Evolutionary conservation across 1,140 invertebrate genomes (phyloP), one percentile per base, ranked within the genome.

Genomic region (Drosophila auraria): DNA sequence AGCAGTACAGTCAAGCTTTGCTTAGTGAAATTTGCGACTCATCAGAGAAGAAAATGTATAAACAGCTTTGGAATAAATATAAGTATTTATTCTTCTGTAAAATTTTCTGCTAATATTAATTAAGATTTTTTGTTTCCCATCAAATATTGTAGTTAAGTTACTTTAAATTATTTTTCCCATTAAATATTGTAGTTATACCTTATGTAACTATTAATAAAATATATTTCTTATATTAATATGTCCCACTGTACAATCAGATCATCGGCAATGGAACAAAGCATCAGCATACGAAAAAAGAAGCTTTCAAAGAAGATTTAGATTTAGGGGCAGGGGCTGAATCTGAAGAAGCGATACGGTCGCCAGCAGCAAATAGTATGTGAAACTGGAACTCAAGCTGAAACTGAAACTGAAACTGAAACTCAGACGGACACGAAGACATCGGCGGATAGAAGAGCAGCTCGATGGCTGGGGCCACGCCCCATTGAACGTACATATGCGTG

Each of bases 401-500:
- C 58, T 15, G 51, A 38, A 38, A 57, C 33, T 33, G 51, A 53
- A 53, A 53, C 50, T 11, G 33, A 56, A 56, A 40, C 54, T 23
- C 20, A 25, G 36, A 14, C 63, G 20, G 44, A 73, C 44, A 17
- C 68, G 5, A 30, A 36, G 68, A 56, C 38, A 53, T 42, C 12
- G 68, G 23, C 30, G 11, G 54, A 33, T 30, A 72, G 40, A 72
- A 60, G 68, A 72, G 54, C 70, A 71, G 83, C 86, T 87, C 71
- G 60, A 42, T 60, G 77, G 66, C 74, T 73, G 66, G 61, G 57
- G 78, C 79, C 79, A 87, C 80, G 83, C 83, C 82, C 75, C 83
- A 80, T 87, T 83, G 68, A 80, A 72, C 68, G 51, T 83, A 78
- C 83, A 72, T 54, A 79, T 89, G 84, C 84, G 84, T 87, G 84